Conservation (phyloP, 1,140 invertebrate species). For the Drosophila sechellia region DNA sequence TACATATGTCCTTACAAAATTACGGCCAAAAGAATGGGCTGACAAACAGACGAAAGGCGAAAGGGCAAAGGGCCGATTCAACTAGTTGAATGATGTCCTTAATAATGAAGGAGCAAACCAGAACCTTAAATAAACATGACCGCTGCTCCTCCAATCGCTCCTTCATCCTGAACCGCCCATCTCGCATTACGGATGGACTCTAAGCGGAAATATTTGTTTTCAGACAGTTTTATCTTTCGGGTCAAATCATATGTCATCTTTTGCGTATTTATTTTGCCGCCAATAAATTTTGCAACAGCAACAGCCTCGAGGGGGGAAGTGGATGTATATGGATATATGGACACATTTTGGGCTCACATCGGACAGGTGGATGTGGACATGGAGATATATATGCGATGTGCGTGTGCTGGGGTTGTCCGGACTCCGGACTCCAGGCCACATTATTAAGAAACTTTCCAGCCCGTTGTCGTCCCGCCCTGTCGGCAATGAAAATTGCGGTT, state of each 20-base stretch:
- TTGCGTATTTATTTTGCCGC: constrained; percentile 75
- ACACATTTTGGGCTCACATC: neutral
- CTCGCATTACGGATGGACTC: constrained; percentile 30
- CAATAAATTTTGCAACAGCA: constrained; percentile 66
- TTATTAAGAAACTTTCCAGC: constrained; percentile 73
- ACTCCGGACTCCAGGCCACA: constrained; percentile 21
- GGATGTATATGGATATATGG: neutral
- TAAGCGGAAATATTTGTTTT: constrained; percentile 78
- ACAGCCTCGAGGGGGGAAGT: constrained; percentile 20
- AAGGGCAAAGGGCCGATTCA: constrained; percentile 48
- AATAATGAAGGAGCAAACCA: constrained; percentile 76
- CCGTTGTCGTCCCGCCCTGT: constrained; percentile 38
- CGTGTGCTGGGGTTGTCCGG: constrained; percentile 22
- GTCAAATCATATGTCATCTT: constrained; percentile 83
- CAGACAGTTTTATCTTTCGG: constrained; percentile 73
- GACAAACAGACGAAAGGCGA: constrained; percentile 30
- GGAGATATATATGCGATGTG: constrained; percentile 42
- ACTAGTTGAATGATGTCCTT: constrained; percentile 81
- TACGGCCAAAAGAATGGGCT: constrained; percentile 59
- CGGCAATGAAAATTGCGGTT: constrained; percentile 68
- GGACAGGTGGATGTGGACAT: constrained; percentile 54
- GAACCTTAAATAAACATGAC: constrained; percentile 72
- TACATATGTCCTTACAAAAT: constrained; percentile 67
- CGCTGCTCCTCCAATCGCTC: constrained; percentile 36
- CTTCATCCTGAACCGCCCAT: constrained; percentile 6